These are phyloP conservation scores for Bovichtus variegatus DNA, from an alignment of 2,797 vertebrate species.

Conservation along the genomic window DNA sequence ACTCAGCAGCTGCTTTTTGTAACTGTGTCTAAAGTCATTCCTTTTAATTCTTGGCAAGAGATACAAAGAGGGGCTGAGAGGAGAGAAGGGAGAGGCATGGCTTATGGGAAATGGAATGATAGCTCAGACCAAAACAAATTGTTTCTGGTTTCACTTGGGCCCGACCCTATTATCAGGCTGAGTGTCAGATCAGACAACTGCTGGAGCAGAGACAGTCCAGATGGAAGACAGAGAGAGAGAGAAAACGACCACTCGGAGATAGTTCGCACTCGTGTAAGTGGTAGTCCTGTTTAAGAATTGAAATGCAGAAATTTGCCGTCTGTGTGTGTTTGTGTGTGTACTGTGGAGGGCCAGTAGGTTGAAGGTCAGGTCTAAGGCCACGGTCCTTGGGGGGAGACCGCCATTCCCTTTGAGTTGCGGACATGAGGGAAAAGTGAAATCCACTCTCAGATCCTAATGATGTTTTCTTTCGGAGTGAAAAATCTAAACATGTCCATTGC, in stretches of 20 bases:
- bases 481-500: constrained; percentile 85
- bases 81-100: constrained; percentile 82
- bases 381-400: constrained; percentile 38
- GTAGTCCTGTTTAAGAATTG: constrained; percentile 37
- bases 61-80: constrained; percentile 81
- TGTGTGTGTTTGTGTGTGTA: constrained; percentile 39
- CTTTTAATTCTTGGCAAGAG: constrained; percentile 86
- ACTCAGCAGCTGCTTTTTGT: constrained; percentile 86
- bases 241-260: constrained; percentile 47
- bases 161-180: constrained; percentile 81
- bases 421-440: constrained; percentile 84
- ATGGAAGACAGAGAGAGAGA: constrained; percentile 56
- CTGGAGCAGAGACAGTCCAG: constrained; percentile 77
- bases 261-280: constrained; percentile 54
- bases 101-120: constrained; percentile 86
- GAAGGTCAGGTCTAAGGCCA: constrained; percentile 82
- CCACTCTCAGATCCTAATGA: constrained; percentile 80
- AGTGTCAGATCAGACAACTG: constrained; percentile 83
- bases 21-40: constrained; percentile 84
- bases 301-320: constrained; percentile 25
- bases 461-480: constrained; percentile 85
- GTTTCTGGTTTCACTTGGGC: constrained; percentile 84
- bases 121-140: constrained; percentile 84
- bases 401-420: constrained; percentile 66
- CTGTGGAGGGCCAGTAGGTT: constrained; percentile 64